Conservation (phyloP, 2,888 invertebrate genomes). For the Sinopyrophorus schimmeli region DNA sequence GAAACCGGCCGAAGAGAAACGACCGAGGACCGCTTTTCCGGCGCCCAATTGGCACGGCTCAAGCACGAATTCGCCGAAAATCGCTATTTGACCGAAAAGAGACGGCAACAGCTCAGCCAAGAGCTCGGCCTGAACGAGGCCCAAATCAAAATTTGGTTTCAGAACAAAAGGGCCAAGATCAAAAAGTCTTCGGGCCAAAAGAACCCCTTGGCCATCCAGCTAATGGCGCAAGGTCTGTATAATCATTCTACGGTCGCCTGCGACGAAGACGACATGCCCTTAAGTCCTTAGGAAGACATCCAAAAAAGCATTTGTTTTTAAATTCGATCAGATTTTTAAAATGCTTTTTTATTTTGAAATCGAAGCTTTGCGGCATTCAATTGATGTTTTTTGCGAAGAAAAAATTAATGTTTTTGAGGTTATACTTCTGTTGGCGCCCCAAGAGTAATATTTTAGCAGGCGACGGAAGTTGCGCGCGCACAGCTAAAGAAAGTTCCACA, state of each 20-base stretch:
- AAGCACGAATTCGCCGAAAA: constrained; percentile 94
- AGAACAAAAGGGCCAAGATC: constrained; percentile 95
- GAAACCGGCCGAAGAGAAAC: constrained; percentile 73
- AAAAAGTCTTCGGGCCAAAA: constrained; percentile 88
- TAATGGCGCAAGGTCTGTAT: constrained; percentile 94
- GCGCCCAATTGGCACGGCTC: constrained; percentile 86
- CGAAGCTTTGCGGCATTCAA: too few relatives aligned
- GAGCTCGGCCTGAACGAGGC: constrained; percentile 93
- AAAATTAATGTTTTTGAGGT: too few relatives aligned
- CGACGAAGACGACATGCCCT: constrained; percentile 58
- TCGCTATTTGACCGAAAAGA: constrained; percentile 88
- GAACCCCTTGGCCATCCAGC: constrained; percentile 83
- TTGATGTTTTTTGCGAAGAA: too few relatives aligned
- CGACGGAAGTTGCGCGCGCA: too few relatives aligned
- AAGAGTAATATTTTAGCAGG: too few relatives aligned
- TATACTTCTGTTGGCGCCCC: too few relatives aligned
- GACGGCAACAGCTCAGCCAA: constrained; percentile 87
- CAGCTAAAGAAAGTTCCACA: too few relatives aligned
- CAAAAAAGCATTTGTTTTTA: too few relatives aligned
- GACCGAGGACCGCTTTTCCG: constrained; percentile 94
- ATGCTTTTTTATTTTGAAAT: too few relatives aligned
- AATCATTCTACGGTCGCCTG: constrained; percentile 80
- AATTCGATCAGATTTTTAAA: too few relatives aligned
- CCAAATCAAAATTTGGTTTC: constrained; percentile 97
- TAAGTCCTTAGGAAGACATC: constrained; percentile 20